A percentile compares a stretch with the other conserved stretches of the same genome.
Evolutionary conservation across 2,113 vertebrate species (phyloP).

Genomic region (Oryzias curvinotus): DNA sequence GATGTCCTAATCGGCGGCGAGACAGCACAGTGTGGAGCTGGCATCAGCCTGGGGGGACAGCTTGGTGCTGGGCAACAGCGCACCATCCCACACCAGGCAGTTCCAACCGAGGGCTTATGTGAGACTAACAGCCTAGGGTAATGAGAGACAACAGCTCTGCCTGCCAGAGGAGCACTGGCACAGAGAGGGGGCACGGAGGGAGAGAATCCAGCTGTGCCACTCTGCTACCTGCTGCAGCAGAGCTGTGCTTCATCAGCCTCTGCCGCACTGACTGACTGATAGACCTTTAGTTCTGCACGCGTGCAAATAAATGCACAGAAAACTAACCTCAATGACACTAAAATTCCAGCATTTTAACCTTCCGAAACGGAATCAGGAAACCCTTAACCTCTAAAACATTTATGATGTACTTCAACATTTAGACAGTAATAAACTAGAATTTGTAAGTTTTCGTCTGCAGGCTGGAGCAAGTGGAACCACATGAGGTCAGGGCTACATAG

Average conservation of each 20-base stretch:
- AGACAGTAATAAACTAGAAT: conserved; percentile 5
- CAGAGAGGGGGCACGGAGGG: conserved; percentile 37
- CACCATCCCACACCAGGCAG: conserved; percentile 20
- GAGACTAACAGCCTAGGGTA: conserved; percentile 58
- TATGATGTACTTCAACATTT: not conserved
- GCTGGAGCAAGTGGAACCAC: conserved; percentile 18
- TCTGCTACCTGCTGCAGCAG: conserved; percentile 46
- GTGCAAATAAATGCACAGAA: not conserved
- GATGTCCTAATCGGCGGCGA: conserved; percentile 58
- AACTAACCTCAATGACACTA: not conserved
- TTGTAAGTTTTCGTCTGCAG: conserved; percentile 26
- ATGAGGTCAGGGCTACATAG: conserved; percentile 32
- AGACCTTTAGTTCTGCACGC: not conserved
- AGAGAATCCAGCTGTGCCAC: conserved; percentile 50
- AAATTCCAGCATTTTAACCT: not conserved
- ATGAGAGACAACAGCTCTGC: conserved; percentile 61
- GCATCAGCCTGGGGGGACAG: conserved; percentile 34
- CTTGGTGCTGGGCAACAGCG: conserved; percentile 30
- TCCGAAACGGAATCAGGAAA: no score
- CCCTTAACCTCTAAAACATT: not conserved
- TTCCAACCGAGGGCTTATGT: conserved; percentile 51
- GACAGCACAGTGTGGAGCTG: conserved; percentile 46
- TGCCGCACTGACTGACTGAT: not conserved
- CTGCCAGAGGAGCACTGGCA: conserved; percentile 61
- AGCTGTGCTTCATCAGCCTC: conserved; percentile 15